Evolutionary conservation across 2,888 invertebrate genomes (phyloP).

Genomic region (Imbricaverruca yamaguchii): DNA sequence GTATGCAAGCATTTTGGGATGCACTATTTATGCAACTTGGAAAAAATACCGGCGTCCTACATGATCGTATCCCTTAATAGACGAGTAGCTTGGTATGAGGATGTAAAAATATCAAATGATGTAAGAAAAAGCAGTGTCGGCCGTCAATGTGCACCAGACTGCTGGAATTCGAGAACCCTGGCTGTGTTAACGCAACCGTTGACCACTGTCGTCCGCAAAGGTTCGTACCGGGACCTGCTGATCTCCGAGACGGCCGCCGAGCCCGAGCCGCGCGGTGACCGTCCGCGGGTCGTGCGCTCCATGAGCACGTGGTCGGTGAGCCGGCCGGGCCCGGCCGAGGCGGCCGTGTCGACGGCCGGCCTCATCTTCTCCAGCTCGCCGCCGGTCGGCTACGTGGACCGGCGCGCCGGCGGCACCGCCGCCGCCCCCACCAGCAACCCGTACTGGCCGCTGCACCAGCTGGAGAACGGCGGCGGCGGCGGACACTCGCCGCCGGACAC

Average conservation of each 20-base stretch:
- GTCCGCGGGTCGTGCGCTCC: not conserved
- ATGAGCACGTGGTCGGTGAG: not conserved
- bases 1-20: no score
- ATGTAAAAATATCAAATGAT: no score
- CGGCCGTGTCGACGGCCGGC: not conserved
- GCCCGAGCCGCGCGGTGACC: not conserved
- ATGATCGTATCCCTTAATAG: no score
- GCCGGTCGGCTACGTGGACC: not conserved
- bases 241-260: not conserved
- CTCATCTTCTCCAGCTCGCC: not conserved
- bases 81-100: no score
- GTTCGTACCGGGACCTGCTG: not conserved
- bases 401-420: not conserved
- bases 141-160: no score
- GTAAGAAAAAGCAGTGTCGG: no score
- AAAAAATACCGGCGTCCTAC: no score
- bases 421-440: slow-evolving; percentile 2
- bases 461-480: not conserved
- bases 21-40: no score
- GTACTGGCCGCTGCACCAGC: not conserved
- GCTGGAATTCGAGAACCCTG: no score
- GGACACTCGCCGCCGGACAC: not conserved
- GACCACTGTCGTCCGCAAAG: not conserved
- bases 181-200: no score
- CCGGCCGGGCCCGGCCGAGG: not conserved